Base-by-base conservation (phyloP, 2,797 vertebrate species). In the Intellagama lesueurii region DNA sequence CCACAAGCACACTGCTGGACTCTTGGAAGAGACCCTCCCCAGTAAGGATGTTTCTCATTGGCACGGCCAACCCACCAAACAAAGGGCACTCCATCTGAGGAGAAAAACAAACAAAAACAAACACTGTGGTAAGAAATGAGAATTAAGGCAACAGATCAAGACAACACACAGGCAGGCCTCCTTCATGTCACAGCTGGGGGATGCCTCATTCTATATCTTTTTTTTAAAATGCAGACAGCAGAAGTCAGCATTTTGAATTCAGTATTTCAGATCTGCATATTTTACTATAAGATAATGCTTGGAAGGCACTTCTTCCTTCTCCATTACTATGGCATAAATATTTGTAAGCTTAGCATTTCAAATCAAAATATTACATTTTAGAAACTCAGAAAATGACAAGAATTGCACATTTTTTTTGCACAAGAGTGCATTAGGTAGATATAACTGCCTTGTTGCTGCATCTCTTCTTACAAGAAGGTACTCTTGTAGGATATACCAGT, bases 1-100 rank as follows among this genome's bases (percentile, higher is more conserved):
- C 98, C 98, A 94, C 99, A 99, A 85, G 98, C 98, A 92, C 99
- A 99, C 92, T 99, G 98, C 91, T 99, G 99, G 9, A 98, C 97
- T 76, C 98, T 98, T 0, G 99, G 99, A 90, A 98, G 96, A 81
- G 97, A 98, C 49, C 98, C 98, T 72, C 98, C 98, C 99, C 99
- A 99, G 96, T 99, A 99, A 75, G 98, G 98, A 81, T 98, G 98
- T 84, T 95, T 98, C 95, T 99, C 98, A 68, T 97, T 98, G 28
- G 96, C 96, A 85, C 97, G 97, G 92, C 99, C 99, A 94, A 99
- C 94, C 99, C 99, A 99, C 99, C 99, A 99, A 88, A 98, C 98
- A 94, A 99, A 96, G 9, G 99, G 99, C 12, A 95, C 96, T 87
- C 98, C 98, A 94, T 98, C 99, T 99, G 97, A 89, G 87, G 91